Evolutionary conservation across 2,113 vertebrate species (phyloP).

Genomic region (Martes martes): DNA sequence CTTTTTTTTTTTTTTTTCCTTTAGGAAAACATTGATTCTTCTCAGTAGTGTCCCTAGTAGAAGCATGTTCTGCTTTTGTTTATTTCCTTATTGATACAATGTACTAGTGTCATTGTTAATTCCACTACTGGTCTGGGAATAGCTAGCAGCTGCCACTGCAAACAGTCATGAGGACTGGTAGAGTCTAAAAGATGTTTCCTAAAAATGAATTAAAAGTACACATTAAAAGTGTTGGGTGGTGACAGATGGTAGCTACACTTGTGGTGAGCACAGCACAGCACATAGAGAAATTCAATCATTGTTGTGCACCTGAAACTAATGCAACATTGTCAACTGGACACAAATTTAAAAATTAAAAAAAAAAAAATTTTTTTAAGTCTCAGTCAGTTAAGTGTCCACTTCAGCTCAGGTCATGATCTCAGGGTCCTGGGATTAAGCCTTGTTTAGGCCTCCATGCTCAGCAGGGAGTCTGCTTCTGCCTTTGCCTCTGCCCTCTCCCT

Average conservation of each 20-base stretch:
- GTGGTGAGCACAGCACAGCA: neutral
- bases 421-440: neutral
- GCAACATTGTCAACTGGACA: neutral
- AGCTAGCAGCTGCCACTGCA: constrained; percentile 38
- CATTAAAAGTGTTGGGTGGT: neutral
- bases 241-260: neutral
- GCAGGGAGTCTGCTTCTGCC: neutral
- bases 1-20: constrained; percentile 13
- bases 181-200: neutral
- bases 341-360: neutral
- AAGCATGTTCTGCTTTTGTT: constrained; percentile 45
- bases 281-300: neutral
- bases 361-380: rapidly evolving
- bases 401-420: neutral
- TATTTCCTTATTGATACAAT: constrained; percentile 50
- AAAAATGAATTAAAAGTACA: constrained; percentile 43
- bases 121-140: constrained; percentile 36
- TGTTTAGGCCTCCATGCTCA: neutral
- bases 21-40: constrained; percentile 63
- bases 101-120: neutral
- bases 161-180: neutral
- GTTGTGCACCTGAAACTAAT: neutral
- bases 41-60: neutral
- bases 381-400: neutral
- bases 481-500: neutral